Percentiles rank a stretch among this genome's conserved stretches.
Conservation (phyloP, 2,113 vertebrate genomes). For the Prinia subflava region DNA sequence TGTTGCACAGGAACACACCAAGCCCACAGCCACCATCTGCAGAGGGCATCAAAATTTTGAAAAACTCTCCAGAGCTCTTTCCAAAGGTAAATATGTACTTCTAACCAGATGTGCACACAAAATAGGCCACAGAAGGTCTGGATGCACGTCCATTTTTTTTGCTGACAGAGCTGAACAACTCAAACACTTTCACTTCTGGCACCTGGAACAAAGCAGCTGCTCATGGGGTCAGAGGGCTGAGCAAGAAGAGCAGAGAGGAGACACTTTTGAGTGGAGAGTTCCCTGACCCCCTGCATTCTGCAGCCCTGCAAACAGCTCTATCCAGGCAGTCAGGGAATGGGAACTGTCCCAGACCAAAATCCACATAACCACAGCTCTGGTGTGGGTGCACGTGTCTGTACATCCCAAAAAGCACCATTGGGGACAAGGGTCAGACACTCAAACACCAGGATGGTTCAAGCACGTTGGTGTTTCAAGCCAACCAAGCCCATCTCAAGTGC, state of each 20-base stretch:
- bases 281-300: background rate
- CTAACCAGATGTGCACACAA: fast-evolving
- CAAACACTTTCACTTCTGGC: background rate
- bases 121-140: background rate
- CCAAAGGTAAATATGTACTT: background rate
- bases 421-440: background rate
- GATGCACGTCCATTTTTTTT: background rate
- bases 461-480: background rate
- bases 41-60: background rate
- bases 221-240: background rate
- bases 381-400: fast-evolving
- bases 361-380: fast-evolving
- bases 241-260: background rate
- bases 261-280: background rate
- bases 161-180: background rate
- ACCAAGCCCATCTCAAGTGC: background rate
- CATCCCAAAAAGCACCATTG: background rate
- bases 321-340: background rate
- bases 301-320: background rate
- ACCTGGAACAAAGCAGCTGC: background rate
- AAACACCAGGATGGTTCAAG: background rate
- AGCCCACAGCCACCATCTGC: background rate
- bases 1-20: background rate
- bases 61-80: background rate
- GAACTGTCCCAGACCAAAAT: background rate